Conservation (phyloP, 1,140 invertebrate species). For the Archegozetes longisetosus region DNA sequence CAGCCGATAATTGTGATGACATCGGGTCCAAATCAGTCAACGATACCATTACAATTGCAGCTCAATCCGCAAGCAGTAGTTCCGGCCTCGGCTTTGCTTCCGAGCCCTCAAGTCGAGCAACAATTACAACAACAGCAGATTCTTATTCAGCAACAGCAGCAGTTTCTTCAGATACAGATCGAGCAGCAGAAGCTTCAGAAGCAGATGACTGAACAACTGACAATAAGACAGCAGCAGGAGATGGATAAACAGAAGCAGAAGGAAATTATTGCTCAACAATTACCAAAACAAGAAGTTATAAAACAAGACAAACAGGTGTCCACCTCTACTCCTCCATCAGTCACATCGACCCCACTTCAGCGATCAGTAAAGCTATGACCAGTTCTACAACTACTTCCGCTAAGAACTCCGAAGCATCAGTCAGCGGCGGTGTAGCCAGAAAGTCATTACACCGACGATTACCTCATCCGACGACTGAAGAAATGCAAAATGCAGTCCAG, state of each 20-base stretch:
- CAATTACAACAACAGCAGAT: conserved; percentile 16
- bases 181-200: conserved; percentile 11
- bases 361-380: background rate
- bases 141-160: conserved; percentile 19
- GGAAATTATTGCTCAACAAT: background rate
- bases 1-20: background rate
- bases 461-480: conserved; percentile 21
- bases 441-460: conserved; percentile 17
- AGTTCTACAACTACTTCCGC: background rate
- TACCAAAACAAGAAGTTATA: background rate
- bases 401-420: background rate
- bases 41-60: conserved; percentile 4
- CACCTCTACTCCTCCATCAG: background rate
- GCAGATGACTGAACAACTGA: conserved; percentile 16
- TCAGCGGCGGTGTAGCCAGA: background rate
- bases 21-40: background rate
- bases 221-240: conserved; percentile 16
- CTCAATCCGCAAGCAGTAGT: background rate
- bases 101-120: conserved; percentile 1
- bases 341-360: background rate
- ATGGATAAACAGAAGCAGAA: background rate
- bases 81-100: background rate
- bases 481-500: conserved; percentile 19
- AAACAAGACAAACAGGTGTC: conserved; percentile 3
- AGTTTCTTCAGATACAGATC: conserved; percentile 17